These are phyloP conservation scores for Cynodonichthys magdalenae DNA, from an alignment of 2,797 vertebrate genomes.

Conservation along the genomic window DNA sequence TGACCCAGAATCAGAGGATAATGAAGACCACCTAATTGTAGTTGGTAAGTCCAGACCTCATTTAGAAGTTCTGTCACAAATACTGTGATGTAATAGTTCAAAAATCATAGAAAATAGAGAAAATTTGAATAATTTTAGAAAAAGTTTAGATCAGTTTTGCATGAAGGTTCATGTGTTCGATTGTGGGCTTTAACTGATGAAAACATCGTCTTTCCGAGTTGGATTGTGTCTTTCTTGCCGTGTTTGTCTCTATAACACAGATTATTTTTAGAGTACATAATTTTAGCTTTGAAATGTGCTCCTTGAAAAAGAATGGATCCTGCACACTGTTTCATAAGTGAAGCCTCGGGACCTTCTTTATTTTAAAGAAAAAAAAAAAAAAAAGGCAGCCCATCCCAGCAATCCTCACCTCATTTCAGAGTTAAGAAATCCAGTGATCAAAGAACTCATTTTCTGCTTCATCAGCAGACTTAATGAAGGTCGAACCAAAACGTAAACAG, in stretches of 20 bases:
- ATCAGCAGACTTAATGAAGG: constrained; percentile 2
- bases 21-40: no score
- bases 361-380: no score
- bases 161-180: not conserved
- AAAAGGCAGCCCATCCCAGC: no score
- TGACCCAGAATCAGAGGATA: no score
- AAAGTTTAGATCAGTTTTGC: not conserved
- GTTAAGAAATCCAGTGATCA: not conserved
- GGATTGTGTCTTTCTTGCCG: not conserved
- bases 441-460: not conserved
- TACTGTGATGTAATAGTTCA: no score
- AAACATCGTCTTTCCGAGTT: not conserved
- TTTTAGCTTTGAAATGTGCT: no score
- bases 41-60: no score
- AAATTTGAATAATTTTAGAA: no score
- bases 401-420: not conserved
- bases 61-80: no score
- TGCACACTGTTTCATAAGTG: not conserved
- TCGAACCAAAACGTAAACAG: not conserved
- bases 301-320: not conserved
- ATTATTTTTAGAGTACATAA: no score
- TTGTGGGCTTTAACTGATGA: not conserved
- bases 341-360: not conserved
- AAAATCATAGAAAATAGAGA: no score
- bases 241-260: not conserved